Percentiles rank a stretch among this genome's conserved stretches.
Evolutionary conservation across 1,140 invertebrate species (phyloP).

Genomic region (Popillia japonica): DNA sequence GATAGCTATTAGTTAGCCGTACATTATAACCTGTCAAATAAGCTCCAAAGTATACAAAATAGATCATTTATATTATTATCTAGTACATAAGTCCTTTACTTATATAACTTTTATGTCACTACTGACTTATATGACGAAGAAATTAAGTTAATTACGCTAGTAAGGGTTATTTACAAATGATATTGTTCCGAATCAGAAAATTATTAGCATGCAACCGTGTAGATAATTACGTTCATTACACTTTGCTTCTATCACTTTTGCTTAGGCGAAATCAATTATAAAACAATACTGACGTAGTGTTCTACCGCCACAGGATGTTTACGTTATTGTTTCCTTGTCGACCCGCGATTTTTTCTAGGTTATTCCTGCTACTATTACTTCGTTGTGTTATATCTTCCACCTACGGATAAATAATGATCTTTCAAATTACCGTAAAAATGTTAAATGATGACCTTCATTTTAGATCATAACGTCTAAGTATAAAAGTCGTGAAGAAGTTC

Average conservation of each 20-base stretch:
- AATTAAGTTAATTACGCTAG: no score
- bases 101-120: no score
- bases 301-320: neutral
- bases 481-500: conserved; percentile 14
- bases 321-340: neutral
- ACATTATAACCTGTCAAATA: no score
- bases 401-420: neutral
- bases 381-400: neutral
- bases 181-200: neutral
- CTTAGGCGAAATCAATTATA: neutral
- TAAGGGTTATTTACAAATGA: no score
- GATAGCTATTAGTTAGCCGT: no score
- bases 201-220: neutral
- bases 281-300: neutral
- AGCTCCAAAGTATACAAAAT: no score
- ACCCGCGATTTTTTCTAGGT: neutral
- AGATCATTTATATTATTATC: no score
- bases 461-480: neutral
- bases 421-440: conserved; percentile 5
- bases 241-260: neutral
- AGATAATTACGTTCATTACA: conserved; percentile 6
- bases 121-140: no score
- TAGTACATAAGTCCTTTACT: no score
- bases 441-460: neutral
- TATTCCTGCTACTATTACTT: neutral